These are phyloP conservation scores for Schrankia costaestrigalis DNA, from an alignment of 2,888 invertebrate genomes.

Conservation along the genomic window DNA sequence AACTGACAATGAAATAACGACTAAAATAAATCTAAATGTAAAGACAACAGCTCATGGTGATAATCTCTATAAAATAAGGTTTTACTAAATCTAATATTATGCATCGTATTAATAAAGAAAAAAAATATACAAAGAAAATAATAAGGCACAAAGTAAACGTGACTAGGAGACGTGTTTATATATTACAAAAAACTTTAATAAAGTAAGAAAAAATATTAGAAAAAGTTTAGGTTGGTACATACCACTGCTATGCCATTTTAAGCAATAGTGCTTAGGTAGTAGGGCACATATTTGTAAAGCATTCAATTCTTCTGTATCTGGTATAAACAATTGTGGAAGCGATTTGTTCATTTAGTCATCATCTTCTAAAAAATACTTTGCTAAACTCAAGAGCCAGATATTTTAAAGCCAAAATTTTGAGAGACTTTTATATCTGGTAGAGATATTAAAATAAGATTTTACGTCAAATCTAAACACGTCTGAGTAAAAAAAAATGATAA, in stretches of 20 bases:
- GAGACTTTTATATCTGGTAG: too few relatives aligned
- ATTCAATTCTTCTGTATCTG: too few relatives aligned
- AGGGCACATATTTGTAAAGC: too few relatives aligned
- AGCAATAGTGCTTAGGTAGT: too few relatives aligned
- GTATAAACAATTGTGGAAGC: too few relatives aligned
- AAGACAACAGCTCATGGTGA: constrained; percentile 21
- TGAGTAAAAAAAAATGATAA: constrained; percentile 14
- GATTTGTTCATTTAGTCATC: too few relatives aligned
- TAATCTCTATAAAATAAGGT: constrained; percentile 31
- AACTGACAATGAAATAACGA: constrained; percentile 5
- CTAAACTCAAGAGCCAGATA: too few relatives aligned
- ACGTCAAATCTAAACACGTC: constrained; percentile 18
- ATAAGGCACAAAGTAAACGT: constrained; percentile 29
- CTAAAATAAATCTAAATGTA: constrained; percentile 1
- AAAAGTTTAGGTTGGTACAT: too few relatives aligned
- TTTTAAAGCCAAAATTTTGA: too few relatives aligned
- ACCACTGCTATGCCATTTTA: too few relatives aligned
- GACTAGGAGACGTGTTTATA: constrained; percentile 26
- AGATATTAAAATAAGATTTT: too few relatives aligned
- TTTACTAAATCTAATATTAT: constrained; percentile 17
- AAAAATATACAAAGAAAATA: constrained; percentile 22
- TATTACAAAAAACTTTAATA: not conserved
- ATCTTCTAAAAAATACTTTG: too few relatives aligned
- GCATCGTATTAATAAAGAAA: constrained; percentile 21
- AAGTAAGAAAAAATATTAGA: not conserved